Conservation (phyloP, 2,113 vertebrate species). For the Rhineura floridana region DNA sequence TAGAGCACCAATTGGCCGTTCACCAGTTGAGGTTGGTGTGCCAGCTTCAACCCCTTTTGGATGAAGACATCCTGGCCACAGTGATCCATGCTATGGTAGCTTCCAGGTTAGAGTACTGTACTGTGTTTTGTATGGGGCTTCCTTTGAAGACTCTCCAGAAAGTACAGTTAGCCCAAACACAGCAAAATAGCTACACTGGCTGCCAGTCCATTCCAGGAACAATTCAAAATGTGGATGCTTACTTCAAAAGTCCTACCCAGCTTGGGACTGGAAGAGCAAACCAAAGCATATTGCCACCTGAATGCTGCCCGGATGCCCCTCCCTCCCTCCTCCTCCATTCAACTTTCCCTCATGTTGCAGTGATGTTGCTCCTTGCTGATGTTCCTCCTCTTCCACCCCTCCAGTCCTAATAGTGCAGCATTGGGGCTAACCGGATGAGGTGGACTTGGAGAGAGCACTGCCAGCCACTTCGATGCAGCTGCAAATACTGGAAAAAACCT, state of each 20-base stretch:
- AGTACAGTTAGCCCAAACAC: not conserved
- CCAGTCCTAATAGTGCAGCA: not conserved
- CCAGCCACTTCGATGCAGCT: too few species aligned
- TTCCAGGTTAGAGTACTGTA: not conserved
- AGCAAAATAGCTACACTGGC: not conserved
- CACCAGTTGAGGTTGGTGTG: not conserved
- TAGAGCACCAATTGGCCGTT: not conserved
- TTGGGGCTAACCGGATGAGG: too few species aligned
- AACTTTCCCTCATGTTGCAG: not conserved
- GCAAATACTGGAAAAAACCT: too few species aligned
- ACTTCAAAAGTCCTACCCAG: too few species aligned
- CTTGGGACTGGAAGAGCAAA: too few species aligned
- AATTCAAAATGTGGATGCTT: not conserved
- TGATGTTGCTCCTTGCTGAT: too few species aligned
- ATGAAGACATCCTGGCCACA: not conserved
- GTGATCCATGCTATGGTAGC: too few species aligned
- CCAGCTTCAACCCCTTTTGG: not conserved
- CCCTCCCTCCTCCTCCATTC: too few species aligned
- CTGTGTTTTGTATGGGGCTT: not conserved
- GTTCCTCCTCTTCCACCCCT: not conserved
- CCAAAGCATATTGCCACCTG: too few species aligned
- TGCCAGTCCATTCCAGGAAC: too few species aligned
- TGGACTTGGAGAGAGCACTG: too few species aligned
- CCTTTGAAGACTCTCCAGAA: not conserved
- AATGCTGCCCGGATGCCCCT: too few species aligned